Percentiles rank a stretch among this genome's conserved stretches.
These are phyloP conservation scores for Cotesia congregata DNA, from an alignment of 2,888 invertebrate genomes.

Conservation along the genomic window DNA sequence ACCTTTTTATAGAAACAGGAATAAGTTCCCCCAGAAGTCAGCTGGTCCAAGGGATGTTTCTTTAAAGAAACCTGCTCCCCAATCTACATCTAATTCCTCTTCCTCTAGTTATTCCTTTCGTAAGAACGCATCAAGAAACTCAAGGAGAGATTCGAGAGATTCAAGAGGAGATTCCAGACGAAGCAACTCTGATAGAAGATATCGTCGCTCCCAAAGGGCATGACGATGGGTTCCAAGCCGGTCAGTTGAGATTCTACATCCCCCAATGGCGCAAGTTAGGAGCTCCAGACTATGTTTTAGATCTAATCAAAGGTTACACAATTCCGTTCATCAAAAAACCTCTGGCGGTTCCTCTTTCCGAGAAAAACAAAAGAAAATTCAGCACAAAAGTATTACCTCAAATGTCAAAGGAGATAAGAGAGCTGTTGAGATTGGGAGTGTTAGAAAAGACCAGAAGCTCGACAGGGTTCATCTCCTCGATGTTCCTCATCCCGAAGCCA, in stretches of 20 bases:
- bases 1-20: background rate
- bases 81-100: background rate
- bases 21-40: background rate
- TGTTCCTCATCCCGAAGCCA: conserved; percentile 32
- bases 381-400: background rate
- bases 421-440: background rate
- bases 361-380: background rate
- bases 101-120: background rate
- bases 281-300: background rate
- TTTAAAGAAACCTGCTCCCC: background rate
- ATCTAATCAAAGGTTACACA: background rate
- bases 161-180: background rate
- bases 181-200: background rate
- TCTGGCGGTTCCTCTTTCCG: background rate
- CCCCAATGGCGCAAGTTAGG: background rate
- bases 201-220: background rate
- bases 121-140: background rate
- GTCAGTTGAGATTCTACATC: background rate
- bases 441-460: background rate
- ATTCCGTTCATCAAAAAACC: background rate
- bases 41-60: background rate
- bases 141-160: background rate
- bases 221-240: background rate
- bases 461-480: conserved; percentile 21
- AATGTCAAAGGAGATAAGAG: conserved; percentile 2